Percentiles rank a stretch among this genome's conserved stretches.
phyloP scores from a whole-genome alignment of 2,113 vertebrate species.

The Paramormyrops kingsleyae region DNA sequence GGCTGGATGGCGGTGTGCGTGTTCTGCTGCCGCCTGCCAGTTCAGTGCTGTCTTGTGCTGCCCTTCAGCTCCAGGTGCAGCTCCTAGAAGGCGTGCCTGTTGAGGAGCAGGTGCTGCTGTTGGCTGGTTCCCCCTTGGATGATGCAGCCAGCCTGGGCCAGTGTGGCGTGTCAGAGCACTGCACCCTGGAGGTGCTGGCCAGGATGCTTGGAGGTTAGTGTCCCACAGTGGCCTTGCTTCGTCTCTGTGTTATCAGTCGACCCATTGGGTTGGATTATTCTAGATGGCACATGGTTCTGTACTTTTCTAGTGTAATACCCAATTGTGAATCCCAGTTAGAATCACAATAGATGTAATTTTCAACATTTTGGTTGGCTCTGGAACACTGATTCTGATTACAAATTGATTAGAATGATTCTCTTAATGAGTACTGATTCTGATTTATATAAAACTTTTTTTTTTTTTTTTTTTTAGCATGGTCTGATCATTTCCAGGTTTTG shows the following conservation, averaged over 20 bases:
- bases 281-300: background rate
- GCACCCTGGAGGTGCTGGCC: conserved; percentile 62
- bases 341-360: background rate
- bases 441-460: background rate
- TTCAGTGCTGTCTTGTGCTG: background rate
- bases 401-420: background rate
- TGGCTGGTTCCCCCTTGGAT: conserved; percentile 65
- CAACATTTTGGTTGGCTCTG: background rate
- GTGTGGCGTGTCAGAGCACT: conserved; percentile 61
- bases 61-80: conserved; percentile 58
- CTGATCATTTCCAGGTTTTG: background rate
- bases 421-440: too few species aligned
- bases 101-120: conserved; percentile 63
- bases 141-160: conserved; percentile 50
- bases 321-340: background rate
- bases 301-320: background rate
- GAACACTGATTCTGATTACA: background rate
- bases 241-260: background rate
- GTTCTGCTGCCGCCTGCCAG: background rate
- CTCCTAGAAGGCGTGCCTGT: conserved; percentile 60
- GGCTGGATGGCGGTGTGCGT: background rate
- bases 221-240: background rate
- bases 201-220: conserved; percentile 67
- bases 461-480: background rate
- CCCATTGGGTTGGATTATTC: background rate